phyloP scores from a whole-genome alignment of 2,113 vertebrate genomes.

The Ctenomys sociabilis region DNA sequence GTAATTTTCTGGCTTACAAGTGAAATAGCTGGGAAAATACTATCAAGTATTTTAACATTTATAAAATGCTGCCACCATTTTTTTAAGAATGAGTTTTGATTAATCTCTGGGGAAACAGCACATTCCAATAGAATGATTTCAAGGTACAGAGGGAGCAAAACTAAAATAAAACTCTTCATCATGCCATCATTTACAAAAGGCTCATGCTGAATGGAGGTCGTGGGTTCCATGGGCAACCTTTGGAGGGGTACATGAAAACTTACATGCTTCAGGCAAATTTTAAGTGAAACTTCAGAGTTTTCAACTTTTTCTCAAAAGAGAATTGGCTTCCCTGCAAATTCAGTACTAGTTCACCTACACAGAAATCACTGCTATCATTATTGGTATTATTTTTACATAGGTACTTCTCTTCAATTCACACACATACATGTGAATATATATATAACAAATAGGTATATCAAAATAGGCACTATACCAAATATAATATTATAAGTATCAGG shows the following conservation, averaged over 20 bases:
- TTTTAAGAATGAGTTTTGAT: constrained; percentile 18
- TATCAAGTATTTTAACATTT: constrained; percentile 54
- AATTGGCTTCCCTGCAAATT: not conserved
- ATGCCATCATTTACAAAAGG: not conserved
- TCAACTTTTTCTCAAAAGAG: not conserved
- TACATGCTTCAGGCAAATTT: not conserved
- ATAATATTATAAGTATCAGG: not conserved
- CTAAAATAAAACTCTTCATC: not conserved
- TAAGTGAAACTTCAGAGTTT: constrained; percentile 21
- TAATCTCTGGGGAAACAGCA: constrained; percentile 29
- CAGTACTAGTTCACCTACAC: not conserved
- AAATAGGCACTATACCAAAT: not conserved
- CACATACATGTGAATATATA: not conserved
- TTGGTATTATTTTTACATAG: not conserved
- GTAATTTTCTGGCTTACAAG: not conserved
- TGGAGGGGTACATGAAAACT: not conserved
- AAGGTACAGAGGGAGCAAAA: not conserved
- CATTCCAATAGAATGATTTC: not conserved
- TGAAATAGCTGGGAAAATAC: constrained; percentile 31
- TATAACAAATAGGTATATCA: not conserved
- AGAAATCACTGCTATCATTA: not conserved
- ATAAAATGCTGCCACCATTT: constrained; percentile 24
- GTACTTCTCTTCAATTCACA: not conserved
- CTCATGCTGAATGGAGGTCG: not conserved
- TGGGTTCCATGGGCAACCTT: not conserved